Evolutionary conservation across 1,140 invertebrate genomes (phyloP).

Genomic region (Elymnias hypermnestra): DNA sequence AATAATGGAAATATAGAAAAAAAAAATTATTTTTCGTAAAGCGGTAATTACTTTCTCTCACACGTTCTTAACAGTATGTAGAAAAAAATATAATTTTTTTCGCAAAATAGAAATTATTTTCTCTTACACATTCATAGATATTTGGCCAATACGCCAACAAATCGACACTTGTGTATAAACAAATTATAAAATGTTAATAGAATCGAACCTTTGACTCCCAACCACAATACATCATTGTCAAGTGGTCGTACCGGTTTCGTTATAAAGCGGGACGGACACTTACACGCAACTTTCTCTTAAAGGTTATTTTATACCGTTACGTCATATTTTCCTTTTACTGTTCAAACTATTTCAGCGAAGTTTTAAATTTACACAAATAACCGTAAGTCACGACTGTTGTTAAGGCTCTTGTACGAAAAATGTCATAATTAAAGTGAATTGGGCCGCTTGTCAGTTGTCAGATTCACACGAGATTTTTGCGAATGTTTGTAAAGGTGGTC

Average conservation of each 20-base stretch:
- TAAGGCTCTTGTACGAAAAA: neutral
- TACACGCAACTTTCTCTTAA: slow-evolving; percentile 17
- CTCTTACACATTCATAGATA: slow-evolving; percentile 6
- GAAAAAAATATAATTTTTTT: too few species aligned
- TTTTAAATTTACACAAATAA: slow-evolving; percentile 4
- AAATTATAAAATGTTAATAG: slow-evolving; percentile 70
- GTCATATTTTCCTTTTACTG: slow-evolving; percentile 13
- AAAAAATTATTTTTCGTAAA: too few species aligned
- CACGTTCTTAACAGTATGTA: too few species aligned
- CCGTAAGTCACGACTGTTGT: slow-evolving; percentile 1
- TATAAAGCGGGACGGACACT: slow-evolving; percentile 30
- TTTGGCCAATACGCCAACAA: slow-evolving; percentile 14
- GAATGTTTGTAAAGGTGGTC: neutral
- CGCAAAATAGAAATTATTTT: too few species aligned
- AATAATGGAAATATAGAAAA: too few species aligned
- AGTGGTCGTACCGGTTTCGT: slow-evolving; percentile 27
- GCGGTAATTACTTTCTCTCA: too few species aligned
- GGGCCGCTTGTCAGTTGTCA: neutral
- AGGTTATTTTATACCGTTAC: slow-evolving; percentile 18
- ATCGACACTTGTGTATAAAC: slow-evolving; percentile 12
- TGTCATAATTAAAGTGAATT: neutral
- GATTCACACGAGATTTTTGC: neutral
- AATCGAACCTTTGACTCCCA: slow-evolving; percentile 60
- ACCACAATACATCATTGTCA: slow-evolving; percentile 68
- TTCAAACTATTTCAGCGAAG: slow-evolving; percentile 7